These are phyloP conservation scores for Spea hammondii DNA, from an alignment of 2,797 vertebrate genomes.

Conservation along the genomic window DNA sequence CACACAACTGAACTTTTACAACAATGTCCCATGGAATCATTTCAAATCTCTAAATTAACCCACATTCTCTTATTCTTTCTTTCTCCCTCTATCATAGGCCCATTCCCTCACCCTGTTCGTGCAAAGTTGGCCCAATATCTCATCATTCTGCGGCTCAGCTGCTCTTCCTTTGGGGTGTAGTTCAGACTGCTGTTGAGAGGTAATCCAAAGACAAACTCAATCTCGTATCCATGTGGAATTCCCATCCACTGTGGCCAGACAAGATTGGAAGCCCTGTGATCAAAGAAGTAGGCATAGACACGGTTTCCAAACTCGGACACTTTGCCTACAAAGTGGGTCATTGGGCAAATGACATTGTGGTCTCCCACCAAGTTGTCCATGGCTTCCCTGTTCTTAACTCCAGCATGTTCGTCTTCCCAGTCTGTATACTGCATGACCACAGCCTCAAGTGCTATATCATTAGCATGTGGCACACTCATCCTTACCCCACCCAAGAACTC, in stretches of 20 bases:
- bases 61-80: no score
- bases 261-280: slow-evolving; percentile 87
- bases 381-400: slow-evolving; percentile 82
- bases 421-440: slow-evolving; percentile 91
- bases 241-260: slow-evolving; percentile 94
- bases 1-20: no score
- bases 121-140: slow-evolving; percentile 94
- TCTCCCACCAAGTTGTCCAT: slow-evolving; percentile 89
- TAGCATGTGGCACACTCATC: slow-evolving; percentile 85
- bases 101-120: slow-evolving; percentile 75
- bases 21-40: no score
- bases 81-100: no score
- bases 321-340: slow-evolving; percentile 77
- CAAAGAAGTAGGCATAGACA: slow-evolving; percentile 83
- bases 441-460: slow-evolving; percentile 86
- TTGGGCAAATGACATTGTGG: slow-evolving; percentile 88
- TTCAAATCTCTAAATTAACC: no score
- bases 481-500: slow-evolving; percentile 87
- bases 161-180: slow-evolving; percentile 83
- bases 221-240: slow-evolving; percentile 94
- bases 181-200: slow-evolving; percentile 82
- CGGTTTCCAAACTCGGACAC: slow-evolving; percentile 73
- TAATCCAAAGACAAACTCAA: slow-evolving; percentile 90
- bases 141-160: slow-evolving; percentile 85
- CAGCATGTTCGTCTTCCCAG: slow-evolving; percentile 87